Evolutionary conservation across 2,113 vertebrate genomes (phyloP).

Genomic region (Calyptommatus sinebrachiatus): DNA sequence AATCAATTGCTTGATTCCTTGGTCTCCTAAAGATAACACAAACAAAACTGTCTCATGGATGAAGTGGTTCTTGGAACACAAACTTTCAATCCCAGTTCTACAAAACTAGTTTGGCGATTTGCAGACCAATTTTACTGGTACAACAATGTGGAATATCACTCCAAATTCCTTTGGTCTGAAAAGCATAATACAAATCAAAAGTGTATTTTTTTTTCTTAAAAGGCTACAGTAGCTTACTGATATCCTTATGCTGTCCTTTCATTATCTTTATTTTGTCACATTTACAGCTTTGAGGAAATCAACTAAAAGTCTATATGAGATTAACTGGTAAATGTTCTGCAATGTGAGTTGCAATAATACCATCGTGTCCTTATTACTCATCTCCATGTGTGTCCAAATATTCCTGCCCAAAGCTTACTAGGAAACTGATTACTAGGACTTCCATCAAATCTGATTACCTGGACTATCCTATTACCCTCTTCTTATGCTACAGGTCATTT

Average conservation of each 20-base stretch:
- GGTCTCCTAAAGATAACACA: too few species aligned
- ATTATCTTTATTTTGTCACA: background rate
- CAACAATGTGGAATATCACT: too few species aligned
- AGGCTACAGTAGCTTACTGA: background rate
- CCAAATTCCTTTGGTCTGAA: background rate
- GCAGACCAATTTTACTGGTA: too few species aligned
- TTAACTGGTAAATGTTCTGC: background rate
- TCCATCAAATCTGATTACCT: constrained; percentile 37
- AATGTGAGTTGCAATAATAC: background rate
- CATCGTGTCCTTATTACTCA: background rate
- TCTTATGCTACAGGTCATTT: constrained; percentile 50
- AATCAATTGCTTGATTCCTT: too few species aligned
- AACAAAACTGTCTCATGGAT: too few species aligned
- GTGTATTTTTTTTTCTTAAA: constrained; percentile 24
- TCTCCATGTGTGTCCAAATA: background rate
- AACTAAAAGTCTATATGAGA: background rate
- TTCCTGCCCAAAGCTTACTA: constrained; percentile 33
- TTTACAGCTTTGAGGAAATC: background rate
- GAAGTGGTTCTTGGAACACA: too few species aligned
- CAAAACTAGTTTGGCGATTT: too few species aligned
- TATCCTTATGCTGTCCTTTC: background rate
- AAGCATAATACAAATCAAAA: background rate
- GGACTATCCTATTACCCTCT: constrained; percentile 24
- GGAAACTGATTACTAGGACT: constrained; percentile 33
- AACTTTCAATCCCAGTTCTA: too few species aligned